Conservation (phyloP, 1,140 invertebrate genomes). For the Temnothorax longispinosus region DNA sequence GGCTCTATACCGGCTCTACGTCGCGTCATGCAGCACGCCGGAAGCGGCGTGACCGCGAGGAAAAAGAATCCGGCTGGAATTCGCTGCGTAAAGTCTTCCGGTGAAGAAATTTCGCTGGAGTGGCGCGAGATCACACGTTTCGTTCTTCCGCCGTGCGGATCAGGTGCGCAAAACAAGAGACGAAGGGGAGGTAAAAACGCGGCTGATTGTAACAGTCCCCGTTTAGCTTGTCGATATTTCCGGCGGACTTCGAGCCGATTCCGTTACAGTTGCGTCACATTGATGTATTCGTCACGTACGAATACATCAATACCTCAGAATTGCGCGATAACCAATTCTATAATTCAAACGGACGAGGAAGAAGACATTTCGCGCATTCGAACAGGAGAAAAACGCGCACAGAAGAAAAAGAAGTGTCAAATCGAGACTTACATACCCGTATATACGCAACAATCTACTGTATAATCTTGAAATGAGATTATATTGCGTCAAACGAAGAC, state of each 20-base stretch:
- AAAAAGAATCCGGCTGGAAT: conserved; percentile 37
- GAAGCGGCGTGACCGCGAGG: conserved; percentile 10
- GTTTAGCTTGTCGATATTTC: conserved; percentile 22
- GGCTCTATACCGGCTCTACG: not conserved
- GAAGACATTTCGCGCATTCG: not conserved
- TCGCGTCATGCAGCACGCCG: not conserved
- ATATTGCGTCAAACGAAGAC: no score
- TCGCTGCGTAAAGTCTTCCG: not conserved
- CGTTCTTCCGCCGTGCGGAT: not conserved
- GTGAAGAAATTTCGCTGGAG: not conserved
- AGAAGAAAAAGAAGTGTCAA: no score
- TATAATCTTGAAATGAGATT: no score
- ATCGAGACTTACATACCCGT: no score
- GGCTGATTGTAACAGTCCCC: not conserved
- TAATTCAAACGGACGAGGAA: not conserved
- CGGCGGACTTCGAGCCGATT: not conserved
- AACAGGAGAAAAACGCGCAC: not conserved
- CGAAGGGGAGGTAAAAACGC: not conserved
- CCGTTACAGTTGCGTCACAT: not conserved
- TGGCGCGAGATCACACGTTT: not conserved
- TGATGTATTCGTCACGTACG: no score
- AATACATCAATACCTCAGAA: not conserved
- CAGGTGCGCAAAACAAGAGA: not conserved
- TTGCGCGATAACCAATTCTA: not conserved
- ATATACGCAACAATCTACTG: no score